These are phyloP conservation scores for Jordanella pulchra DNA, from an alignment of 2,797 vertebrate genomes.

Conservation along the genomic window DNA sequence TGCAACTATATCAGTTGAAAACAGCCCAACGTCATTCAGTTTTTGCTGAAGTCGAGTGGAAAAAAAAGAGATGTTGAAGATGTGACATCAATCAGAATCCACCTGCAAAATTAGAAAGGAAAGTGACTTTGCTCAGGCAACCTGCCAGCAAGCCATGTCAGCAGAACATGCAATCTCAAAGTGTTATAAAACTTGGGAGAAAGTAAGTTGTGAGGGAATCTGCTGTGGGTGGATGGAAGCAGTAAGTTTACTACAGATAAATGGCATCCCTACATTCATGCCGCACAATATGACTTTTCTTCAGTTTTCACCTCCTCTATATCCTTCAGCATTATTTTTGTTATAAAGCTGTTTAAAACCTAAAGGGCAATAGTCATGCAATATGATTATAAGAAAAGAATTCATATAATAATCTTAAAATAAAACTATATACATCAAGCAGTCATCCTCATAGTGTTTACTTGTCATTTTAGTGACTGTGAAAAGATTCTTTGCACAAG, in stretches of 20 bases:
- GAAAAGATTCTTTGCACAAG: too few relatives aligned
- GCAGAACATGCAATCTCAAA: conserved; percentile 33
- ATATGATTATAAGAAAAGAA: too few relatives aligned
- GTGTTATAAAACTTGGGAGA: conserved; percentile 31
- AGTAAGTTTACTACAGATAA: conserved; percentile 60
- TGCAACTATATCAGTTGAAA: neutral
- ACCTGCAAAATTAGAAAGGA: conserved; percentile 13
- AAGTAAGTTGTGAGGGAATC: conserved; percentile 59
- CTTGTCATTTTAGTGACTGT: too few relatives aligned
- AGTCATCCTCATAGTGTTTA: too few relatives aligned
- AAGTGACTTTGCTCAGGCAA: conserved; percentile 24
- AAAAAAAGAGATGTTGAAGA: conserved; percentile 1
- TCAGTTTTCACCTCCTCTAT: conserved; percentile 34
- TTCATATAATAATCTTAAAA: too few relatives aligned
- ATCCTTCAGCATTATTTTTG: conserved; percentile 21
- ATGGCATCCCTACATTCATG: conserved; percentile 66
- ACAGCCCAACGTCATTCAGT: neutral
- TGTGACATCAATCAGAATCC: neutral
- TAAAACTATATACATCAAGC: too few relatives aligned
- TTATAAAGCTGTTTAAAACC: too few relatives aligned
- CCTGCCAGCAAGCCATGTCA: conserved; percentile 14
- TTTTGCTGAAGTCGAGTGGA: neutral
- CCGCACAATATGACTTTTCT: conserved; percentile 64
- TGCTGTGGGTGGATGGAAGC: conserved; percentile 54
- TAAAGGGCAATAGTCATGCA: too few relatives aligned